Evolutionary conservation across 2,888 invertebrate species (phyloP), one percentile per base, ranked within the genome.

Genomic region (Amphiduros pacificus): DNA sequence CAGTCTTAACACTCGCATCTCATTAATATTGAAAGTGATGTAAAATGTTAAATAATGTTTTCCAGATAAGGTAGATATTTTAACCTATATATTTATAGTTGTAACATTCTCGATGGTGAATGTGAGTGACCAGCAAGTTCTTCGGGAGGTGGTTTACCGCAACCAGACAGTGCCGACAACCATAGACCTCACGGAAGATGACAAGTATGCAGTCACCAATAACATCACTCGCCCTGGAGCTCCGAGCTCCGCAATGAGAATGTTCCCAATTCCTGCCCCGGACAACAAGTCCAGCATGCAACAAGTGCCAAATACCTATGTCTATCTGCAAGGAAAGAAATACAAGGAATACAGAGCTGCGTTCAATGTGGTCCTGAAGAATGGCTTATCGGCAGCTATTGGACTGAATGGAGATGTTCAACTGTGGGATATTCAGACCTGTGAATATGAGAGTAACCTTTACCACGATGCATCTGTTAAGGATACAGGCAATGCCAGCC

Each of bases 361-460:
- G n/a, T 14, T 26, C 26, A 65, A 63, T 55, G 22, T 29, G 22
- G 61, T 66, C 17, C 50, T 66, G 52, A 36, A 36, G 14, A 59
- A 60, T 41, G 63, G 63, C 17, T 49, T 66, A 3, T 22, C 62
- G 1, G 17, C 62, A 31, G 61, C 66, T 1, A 27, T 53, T 6
- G 66, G 66, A 20, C 44, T 66, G n/a, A 61, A 66, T 31, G 66
- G 66, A 2, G 66, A 66, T 41, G 26, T 66, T 24, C 63, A 66
- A 54, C 28, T 66, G 24, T 66, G 66, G 66, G 66, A 66, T 55
- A 57, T 66, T 24, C 54, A 58, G 14, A 56, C 58, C 9, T 36
- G 62, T 36, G 60, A 66, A 28, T 66, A 66, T 48, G 66, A 66
- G 44, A 64, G 66, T 6, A 66, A 66, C 41, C 55, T 66, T n/a